phyloP scores from a whole-genome alignment of 2,797 vertebrate genomes.

The Tragopan temminckii region DNA sequence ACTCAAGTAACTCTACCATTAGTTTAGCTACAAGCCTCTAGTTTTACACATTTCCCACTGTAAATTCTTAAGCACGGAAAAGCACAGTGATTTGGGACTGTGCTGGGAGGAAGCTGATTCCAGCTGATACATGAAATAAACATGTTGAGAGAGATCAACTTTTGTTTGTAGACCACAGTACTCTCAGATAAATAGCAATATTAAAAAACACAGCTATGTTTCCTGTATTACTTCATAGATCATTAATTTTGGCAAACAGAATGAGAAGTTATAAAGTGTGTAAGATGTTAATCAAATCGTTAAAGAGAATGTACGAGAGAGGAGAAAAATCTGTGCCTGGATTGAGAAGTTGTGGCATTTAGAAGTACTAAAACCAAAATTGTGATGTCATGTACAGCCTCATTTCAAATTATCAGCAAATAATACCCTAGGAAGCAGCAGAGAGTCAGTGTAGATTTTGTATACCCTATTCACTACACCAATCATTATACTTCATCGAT shows the following conservation, averaged over 20 bases:
- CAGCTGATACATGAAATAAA: neutral
- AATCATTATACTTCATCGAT: neutral
- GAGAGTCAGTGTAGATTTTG: neutral
- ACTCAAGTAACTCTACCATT: neutral
- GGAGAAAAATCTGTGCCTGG: neutral
- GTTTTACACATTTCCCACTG: neutral
- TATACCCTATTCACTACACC: neutral
- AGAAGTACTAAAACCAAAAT: neutral
- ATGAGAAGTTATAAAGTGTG: neutral
- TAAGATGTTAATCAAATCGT: neutral
- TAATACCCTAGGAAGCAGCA: neutral
- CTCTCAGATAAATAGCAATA: neutral
- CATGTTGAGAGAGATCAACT: neutral
- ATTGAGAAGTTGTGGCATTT: neutral
- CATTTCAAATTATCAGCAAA: neutral
- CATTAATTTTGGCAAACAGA: neutral
- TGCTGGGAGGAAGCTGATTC: neutral
- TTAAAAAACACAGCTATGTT: neutral
- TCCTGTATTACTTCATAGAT: neutral
- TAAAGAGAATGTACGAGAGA: neutral
- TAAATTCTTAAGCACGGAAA: neutral
- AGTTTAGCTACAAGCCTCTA: neutral
- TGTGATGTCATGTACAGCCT: neutral
- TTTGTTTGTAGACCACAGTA: neutral
- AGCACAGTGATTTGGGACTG: neutral